Percentiles rank a stretch among this genome's conserved stretches.
phyloP scores from a whole-genome alignment of 2,888 invertebrate species.

The Caenorhabditis sp. region DNA sequence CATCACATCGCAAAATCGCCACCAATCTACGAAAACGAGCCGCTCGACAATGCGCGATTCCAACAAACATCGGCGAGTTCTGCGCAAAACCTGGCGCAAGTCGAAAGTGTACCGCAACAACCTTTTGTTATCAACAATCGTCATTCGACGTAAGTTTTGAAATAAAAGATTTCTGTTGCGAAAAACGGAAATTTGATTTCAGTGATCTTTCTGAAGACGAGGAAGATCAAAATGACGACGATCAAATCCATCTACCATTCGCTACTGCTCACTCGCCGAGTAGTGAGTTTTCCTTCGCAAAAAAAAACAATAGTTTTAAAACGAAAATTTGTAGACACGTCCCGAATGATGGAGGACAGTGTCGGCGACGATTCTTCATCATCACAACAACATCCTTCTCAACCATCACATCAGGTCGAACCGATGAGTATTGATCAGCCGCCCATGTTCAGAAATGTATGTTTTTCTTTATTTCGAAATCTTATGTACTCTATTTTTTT shows the following conservation, averaged over 20 bases:
- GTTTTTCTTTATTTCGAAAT: not conserved
- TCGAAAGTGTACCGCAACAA: not conserved
- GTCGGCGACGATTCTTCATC: slow-evolving; percentile 47
- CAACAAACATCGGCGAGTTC: slow-evolving; percentile 25
- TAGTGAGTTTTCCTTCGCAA: not conserved
- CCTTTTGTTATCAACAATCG: slow-evolving; percentile 34
- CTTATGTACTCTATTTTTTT: no score
- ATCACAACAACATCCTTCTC: slow-evolving; percentile 7
- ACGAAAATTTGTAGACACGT: slow-evolving; percentile 11
- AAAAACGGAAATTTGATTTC: no score
- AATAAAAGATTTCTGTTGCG: not conserved
- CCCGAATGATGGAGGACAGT: slow-evolving; percentile 60
- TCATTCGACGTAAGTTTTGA: slow-evolving; percentile 15
- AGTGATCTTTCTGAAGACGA: slow-evolving; percentile 53
- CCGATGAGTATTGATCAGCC: slow-evolving; percentile 1
- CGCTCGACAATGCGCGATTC: slow-evolving; percentile 50
- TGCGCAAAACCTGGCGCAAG: not conserved
- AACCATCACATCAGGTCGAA: not conserved
- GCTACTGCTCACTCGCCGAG: slow-evolving; percentile 20
- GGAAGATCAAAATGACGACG: slow-evolving; percentile 35
- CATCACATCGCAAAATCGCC: slow-evolving; percentile 2
- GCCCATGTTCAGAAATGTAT: slow-evolving; percentile 6
- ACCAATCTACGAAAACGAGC: slow-evolving; percentile 34
- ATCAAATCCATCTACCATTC: slow-evolving; percentile 54
- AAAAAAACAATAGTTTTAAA: not conserved